Evolutionary conservation across 2,113 vertebrate genomes (phyloP).

Genomic region (Sander lucioperca): DNA sequence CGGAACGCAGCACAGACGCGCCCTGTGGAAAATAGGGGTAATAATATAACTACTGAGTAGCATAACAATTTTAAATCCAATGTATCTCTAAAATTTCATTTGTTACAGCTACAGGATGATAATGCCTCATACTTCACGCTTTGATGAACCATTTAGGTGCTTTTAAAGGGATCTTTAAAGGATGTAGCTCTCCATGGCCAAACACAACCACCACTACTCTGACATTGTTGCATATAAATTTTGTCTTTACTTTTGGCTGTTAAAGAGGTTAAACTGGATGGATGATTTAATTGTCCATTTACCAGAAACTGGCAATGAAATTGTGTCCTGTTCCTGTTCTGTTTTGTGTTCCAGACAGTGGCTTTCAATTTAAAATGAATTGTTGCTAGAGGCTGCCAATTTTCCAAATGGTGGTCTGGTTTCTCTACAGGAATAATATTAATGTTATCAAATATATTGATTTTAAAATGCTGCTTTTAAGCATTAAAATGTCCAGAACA

Average conservation of each 20-base stretch:
- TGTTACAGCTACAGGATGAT: not conserved
- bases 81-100: constrained; percentile 13
- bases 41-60: constrained; percentile 5
- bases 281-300: constrained; percentile 54
- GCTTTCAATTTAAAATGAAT: constrained; percentile 7
- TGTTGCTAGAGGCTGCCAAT: not conserved
- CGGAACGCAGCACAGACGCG: no score
- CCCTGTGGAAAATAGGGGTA: not conserved
- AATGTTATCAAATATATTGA: not conserved
- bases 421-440: constrained; percentile 22
- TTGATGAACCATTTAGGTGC: not conserved
- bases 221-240: not conserved
- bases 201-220: not conserved
- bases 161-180: not conserved
- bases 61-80: not conserved
- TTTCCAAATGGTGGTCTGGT: constrained; percentile 20
- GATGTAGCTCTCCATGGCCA: not conserved
- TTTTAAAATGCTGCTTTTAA: constrained; percentile 8
- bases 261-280: constrained; percentile 41
- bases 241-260: constrained; percentile 25
- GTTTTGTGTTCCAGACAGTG: constrained; percentile 8
- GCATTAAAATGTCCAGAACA: not conserved
- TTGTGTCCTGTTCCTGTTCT: constrained; percentile 26
- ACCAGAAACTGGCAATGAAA: constrained; percentile 54
- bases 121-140: not conserved